phyloP scores from a whole-genome alignment of 2,113 vertebrate species.

The Terrapene triunguis region DNA sequence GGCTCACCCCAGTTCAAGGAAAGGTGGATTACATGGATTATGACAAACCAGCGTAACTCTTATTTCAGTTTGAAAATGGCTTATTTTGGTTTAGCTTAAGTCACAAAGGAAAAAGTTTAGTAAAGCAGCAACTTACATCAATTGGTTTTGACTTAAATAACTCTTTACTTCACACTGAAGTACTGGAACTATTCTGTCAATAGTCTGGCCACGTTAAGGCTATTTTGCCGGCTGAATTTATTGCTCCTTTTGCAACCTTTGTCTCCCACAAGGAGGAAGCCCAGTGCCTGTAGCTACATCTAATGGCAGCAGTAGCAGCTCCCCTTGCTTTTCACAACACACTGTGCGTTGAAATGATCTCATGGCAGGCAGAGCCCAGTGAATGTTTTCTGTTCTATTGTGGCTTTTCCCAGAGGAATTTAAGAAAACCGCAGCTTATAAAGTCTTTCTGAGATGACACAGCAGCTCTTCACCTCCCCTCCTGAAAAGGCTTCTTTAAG shows the following conservation, averaged over 20 bases:
- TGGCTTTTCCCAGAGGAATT: background rate
- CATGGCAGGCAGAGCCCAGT: background rate
- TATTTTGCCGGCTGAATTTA: background rate
- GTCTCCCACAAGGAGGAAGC: background rate
- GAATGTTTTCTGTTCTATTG: background rate
- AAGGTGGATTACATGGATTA: background rate
- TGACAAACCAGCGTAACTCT: background rate
- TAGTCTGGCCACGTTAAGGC: background rate
- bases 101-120: background rate
- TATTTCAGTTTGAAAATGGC: background rate
- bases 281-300: background rate
- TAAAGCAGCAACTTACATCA: background rate
- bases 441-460: background rate
- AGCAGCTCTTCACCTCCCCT: background rate
- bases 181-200: too few relatives aligned
- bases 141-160: background rate
- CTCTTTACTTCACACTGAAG: background rate
- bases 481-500: background rate
- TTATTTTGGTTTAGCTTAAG: background rate
- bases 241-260: background rate
- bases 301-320: background rate
- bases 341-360: background rate
- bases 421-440: background rate
- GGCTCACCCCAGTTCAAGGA: background rate
- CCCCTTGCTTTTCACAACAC: background rate